Percentiles rank a stretch among this genome's conserved stretches.
Conservation (phyloP, 2,113 vertebrate genomes). For the Paralichthys olivaceus region DNA sequence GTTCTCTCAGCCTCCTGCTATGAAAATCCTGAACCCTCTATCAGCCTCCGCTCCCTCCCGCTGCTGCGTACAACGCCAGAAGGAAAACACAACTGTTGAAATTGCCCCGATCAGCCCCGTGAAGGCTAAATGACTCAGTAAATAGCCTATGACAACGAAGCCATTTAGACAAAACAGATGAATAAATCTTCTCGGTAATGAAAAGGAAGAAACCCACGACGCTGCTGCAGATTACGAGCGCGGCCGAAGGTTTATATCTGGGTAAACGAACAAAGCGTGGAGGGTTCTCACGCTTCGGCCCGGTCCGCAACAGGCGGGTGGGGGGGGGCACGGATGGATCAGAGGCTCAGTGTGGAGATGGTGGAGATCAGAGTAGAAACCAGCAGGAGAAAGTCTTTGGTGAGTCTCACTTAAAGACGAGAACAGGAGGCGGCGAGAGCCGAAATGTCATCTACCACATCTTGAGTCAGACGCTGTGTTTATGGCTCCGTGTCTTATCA, state of each 20-base stretch:
- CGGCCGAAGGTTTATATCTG: constrained; percentile 18
- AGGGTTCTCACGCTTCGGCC: constrained; percentile 17
- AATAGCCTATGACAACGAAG: constrained; percentile 53
- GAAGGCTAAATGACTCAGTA: constrained; percentile 62
- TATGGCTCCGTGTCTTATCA: constrained; percentile 41
- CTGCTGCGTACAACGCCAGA: constrained; percentile 28
- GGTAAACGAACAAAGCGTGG: neutral
- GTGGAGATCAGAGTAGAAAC: constrained; percentile 30
- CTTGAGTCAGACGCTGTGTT: constrained; percentile 6
- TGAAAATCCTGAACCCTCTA: constrained; percentile 6
- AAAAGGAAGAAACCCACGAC: constrained; percentile 9
- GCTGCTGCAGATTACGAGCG: neutral
- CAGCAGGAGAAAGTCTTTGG: constrained; percentile 18
- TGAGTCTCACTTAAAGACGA: constrained; percentile 1
- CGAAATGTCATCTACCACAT: constrained; percentile 38
- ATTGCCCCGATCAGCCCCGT: constrained; percentile 45
- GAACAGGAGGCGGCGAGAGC: constrained; percentile 13
- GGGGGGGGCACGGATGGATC: neutral
- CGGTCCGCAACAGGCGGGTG: neutral
- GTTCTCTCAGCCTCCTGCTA: constrained; percentile 22
- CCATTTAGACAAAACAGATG: constrained; percentile 45
- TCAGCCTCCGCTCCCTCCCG: constrained; percentile 20
- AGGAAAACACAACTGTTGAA: constrained; percentile 52
- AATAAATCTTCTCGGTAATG: constrained; percentile 60
- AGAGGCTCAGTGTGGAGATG: constrained; percentile 17